Base-by-base conservation (phyloP, 92 coral and sea anemone genomes). In the Isaurus tuberculatus region DNA sequence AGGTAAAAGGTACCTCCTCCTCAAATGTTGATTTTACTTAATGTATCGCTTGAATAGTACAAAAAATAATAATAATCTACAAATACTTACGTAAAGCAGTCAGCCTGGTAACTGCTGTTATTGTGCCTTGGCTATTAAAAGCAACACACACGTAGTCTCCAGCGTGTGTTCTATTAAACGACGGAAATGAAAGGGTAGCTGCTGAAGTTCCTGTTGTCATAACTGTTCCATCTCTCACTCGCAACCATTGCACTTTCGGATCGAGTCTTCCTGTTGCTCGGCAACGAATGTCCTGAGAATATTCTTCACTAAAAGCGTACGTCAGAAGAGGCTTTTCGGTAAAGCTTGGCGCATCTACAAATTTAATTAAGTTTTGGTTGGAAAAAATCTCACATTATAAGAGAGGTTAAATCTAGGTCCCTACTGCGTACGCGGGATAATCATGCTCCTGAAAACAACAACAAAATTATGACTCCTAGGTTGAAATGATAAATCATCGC, bases 81-180 rank as follows among this genome's bases (percentile, higher is more conserved):
- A 44, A 23, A 48, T 27, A 77, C 70, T 77, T 36, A 77, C 82
- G 58, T 9, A 14, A 58, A 34, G 70, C 70, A 32, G 15, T 36
- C 53, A 77, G 8, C 5, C 16, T 14, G 8, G 70, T 58, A 20
- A 2, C 33, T 57, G 70, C 32, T 4, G 53, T 34, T 16, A 32
- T 14, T 22, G 70, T 58, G 2, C 31, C 46, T 67, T 58, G 53
- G 14, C 33, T 58, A 26, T 77, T 77, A 26, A 64, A 77, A 34
- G 70, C 82, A 20, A 77, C 16, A 33, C 82, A 77, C 23, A 58
- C 60, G 7, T 77, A 77, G n/a, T 44, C 27, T 25, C 82, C 82
- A 60, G 60, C 11, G 9, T 58, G 25, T 22, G 55, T 32, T 14
- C 82, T 60, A 0, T 8, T 34, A 34, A 27, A 60, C 3, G 34